phyloP scores from a whole-genome alignment of 2,113 vertebrate genomes.

The Hippocampus abdominalis region DNA sequence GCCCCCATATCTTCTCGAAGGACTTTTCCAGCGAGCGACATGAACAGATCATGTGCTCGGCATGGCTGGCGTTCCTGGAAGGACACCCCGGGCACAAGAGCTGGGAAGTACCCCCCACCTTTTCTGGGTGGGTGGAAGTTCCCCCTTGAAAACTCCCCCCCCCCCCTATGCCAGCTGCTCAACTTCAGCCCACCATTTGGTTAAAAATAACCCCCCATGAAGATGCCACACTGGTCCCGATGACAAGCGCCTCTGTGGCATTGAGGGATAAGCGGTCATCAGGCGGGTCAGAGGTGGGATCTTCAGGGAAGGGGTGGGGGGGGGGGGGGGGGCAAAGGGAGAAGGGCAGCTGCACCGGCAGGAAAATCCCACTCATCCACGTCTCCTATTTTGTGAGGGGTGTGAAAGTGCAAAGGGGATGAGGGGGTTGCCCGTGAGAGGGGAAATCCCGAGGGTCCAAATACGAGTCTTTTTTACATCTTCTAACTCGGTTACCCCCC shows the following conservation, averaged over 20 bases:
- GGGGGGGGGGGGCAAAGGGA: slow-evolving; percentile 7
- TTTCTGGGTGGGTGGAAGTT: slow-evolving; percentile 33
- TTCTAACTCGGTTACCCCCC: not conserved
- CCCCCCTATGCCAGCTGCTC: not conserved
- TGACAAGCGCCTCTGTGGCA: slow-evolving; percentile 54
- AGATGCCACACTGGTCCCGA: slow-evolving; percentile 35
- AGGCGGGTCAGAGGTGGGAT: slow-evolving; percentile 49
- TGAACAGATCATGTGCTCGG: slow-evolving; percentile 45
- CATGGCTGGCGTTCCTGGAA: slow-evolving; percentile 53
- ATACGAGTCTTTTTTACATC: slow-evolving; percentile 28
- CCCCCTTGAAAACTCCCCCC: slow-evolving; percentile 49
- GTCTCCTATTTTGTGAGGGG: not conserved
- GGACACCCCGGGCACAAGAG: slow-evolving; percentile 53
- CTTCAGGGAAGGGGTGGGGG: slow-evolving; percentile 45
- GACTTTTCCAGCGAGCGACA: slow-evolving; percentile 53
- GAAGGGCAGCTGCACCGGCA: slow-evolving; percentile 37
- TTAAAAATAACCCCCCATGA: slow-evolving; percentile 53
- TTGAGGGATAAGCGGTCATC: slow-evolving; percentile 47
- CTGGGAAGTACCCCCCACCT: slow-evolving; percentile 59
- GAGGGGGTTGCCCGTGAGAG: slow-evolving; percentile 3
- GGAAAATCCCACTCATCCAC: slow-evolving; percentile 47
- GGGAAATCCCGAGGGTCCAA: slow-evolving; percentile 47
- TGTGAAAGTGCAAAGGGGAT: slow-evolving; percentile 2
- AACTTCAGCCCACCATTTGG: slow-evolving; percentile 30
- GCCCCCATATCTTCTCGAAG: slow-evolving; percentile 5